These are phyloP conservation scores for Drosophila virilis DNA, from an alignment of 1,140 invertebrate genomes.

Conservation along the genomic window DNA sequence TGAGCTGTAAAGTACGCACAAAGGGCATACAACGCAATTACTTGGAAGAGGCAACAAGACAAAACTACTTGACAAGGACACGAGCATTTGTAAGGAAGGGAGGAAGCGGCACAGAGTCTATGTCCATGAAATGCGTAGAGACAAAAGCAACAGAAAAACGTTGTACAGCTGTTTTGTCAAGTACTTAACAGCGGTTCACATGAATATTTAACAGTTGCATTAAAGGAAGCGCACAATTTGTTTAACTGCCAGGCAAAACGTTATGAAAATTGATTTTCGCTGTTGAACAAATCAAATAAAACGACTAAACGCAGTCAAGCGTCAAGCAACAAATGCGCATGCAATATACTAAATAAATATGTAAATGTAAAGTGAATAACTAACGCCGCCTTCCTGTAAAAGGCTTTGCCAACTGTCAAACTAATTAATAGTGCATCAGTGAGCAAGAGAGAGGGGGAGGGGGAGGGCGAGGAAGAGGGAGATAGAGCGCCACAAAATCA, in stretches of 20 bases:
- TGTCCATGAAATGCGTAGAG: slow-evolving; percentile 13
- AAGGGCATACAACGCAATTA: slow-evolving; percentile 45
- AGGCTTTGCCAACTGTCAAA: slow-evolving; percentile 42
- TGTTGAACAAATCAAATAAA: slow-evolving; percentile 8
- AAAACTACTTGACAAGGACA: slow-evolving; percentile 64
- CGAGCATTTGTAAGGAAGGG: slow-evolving; percentile 12
- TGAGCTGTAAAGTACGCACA: slow-evolving; percentile 36
- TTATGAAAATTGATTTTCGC: slow-evolving; percentile 58
- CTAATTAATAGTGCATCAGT: slow-evolving; percentile 42
- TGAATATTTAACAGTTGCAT: slow-evolving; percentile 44
- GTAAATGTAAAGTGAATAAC: slow-evolving; percentile 40
- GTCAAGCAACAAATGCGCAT: slow-evolving; percentile 48
- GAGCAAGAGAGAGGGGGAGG: slow-evolving; percentile 6
- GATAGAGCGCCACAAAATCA: slow-evolving; percentile 13
- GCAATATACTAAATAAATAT: slow-evolving; percentile 40
- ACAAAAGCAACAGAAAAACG: background rate
- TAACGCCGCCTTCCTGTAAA: slow-evolving; percentile 36
- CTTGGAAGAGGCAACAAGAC: slow-evolving; percentile 38
- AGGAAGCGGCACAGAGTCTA: background rate
- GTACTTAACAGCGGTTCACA: slow-evolving; percentile 11
- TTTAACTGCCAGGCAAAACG: slow-evolving; percentile 42
- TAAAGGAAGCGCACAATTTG: slow-evolving; percentile 49
- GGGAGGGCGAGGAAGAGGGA: background rate
- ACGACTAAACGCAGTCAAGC: slow-evolving; percentile 42
- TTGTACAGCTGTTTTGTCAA: slow-evolving; percentile 24